phyloP scores from a whole-genome alignment of 2,113 vertebrate species.

The Anser brachyrhynchus region DNA sequence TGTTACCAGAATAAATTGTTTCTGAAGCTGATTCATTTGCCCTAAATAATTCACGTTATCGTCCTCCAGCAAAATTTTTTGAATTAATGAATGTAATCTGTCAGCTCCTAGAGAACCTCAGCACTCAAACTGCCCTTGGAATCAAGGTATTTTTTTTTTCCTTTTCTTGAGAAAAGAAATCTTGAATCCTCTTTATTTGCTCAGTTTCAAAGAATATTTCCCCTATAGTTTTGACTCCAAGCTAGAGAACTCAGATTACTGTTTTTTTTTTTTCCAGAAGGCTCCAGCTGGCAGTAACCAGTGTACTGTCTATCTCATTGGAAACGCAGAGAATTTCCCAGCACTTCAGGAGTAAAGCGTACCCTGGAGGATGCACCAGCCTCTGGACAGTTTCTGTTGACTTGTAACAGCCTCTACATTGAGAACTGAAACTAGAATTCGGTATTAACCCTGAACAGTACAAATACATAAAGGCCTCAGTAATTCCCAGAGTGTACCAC shows the following conservation, averaged over 20 bases:
- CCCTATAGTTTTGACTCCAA: neutral
- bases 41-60: slow-evolving; percentile 63
- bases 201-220: neutral
- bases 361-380: neutral
- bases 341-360: neutral
- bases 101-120: slow-evolving; percentile 26
- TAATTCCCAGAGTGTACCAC: neutral
- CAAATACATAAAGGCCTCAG: neutral
- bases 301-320: neutral
- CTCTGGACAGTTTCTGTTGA: neutral
- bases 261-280: neutral
- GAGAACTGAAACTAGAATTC: neutral
- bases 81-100: slow-evolving; percentile 44
- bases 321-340: neutral
- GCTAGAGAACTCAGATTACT: neutral
- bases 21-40: slow-evolving; percentile 46
- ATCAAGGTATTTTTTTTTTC: neutral
- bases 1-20: slow-evolving; percentile 62
- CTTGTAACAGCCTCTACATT: neutral
- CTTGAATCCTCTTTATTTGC: neutral
- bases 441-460: neutral
- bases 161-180: neutral
- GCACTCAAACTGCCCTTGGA: neutral
- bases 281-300: neutral
- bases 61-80: slow-evolving; percentile 32